These are phyloP conservation scores for Pipistrellus pipistrellus DNA, from an alignment of 2,797 vertebrate genomes.

Conservation along the genomic window DNA sequence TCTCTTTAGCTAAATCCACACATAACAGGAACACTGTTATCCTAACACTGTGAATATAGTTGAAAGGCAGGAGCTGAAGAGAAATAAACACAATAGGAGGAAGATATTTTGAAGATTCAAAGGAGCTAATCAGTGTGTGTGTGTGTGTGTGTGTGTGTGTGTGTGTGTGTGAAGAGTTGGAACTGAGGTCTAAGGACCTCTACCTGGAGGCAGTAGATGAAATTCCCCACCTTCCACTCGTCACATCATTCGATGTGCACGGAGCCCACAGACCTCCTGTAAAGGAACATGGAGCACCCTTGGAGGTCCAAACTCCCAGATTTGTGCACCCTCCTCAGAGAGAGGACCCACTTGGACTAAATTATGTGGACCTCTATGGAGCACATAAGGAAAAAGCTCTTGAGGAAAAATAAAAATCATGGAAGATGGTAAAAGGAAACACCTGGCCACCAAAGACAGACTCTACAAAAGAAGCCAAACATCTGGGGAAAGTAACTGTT, in stretches of 20 bases:
- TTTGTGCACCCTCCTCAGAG: not conserved
- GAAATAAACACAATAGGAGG: not conserved
- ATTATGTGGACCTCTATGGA: not conserved
- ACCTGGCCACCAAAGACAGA: not conserved
- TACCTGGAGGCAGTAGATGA: not conserved
- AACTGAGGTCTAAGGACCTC: not conserved
- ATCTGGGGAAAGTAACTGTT: not conserved
- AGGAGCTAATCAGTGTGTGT: not conserved
- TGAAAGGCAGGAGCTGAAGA: not conserved
- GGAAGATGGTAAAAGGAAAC: not conserved
- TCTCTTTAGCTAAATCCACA: conserved; percentile 5
- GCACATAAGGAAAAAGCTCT: not conserved
- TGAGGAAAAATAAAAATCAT: not conserved
- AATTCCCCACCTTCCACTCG: no score
- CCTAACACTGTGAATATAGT: not conserved
- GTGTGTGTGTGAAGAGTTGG: not conserved
- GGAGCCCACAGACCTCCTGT: not conserved
- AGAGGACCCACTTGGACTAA: not conserved
- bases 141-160: not conserved
- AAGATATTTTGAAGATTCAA: not conserved
- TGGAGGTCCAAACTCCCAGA: not conserved
- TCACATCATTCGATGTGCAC: not conserved
- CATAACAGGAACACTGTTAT: not conserved
- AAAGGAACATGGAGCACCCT: not conserved
- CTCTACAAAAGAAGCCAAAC: not conserved